phyloP scores from a whole-genome alignment of 2,113 vertebrate genomes.

The Ptyas mucosa region DNA sequence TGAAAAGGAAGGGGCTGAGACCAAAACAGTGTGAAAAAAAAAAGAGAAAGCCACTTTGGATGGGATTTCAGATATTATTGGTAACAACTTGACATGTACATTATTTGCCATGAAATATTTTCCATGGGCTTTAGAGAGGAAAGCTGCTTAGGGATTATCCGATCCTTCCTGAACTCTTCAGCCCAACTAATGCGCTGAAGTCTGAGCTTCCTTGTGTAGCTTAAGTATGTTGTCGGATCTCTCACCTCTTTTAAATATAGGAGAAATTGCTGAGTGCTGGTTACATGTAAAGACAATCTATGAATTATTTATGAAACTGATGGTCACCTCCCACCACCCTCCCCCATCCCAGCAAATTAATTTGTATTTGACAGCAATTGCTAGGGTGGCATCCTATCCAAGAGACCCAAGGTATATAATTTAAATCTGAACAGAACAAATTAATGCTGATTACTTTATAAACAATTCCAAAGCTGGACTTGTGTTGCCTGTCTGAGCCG shows the following conservation, averaged over 20 bases:
- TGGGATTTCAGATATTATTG: slow-evolving; percentile 58
- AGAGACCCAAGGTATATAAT: slow-evolving; percentile 69
- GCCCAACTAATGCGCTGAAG: neutral
- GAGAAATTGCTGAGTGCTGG: slow-evolving; percentile 65
- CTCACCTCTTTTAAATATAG: slow-evolving; percentile 64
- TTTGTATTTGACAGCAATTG: slow-evolving; percentile 71
- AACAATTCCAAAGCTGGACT: slow-evolving; percentile 69
- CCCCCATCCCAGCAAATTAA: slow-evolving; percentile 68
- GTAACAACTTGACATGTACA: slow-evolving; percentile 61
- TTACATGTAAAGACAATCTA: slow-evolving; percentile 69
- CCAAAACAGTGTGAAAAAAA: slow-evolving; percentile 40
- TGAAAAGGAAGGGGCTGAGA: slow-evolving; percentile 45
- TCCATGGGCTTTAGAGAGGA: neutral
- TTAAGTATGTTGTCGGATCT: neutral
- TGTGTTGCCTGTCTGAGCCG: slow-evolving; percentile 64
- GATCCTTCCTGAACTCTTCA: neutral
- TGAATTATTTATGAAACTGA: slow-evolving; percentile 75
- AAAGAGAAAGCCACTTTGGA: slow-evolving; percentile 36
- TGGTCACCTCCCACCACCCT: slow-evolving; percentile 62
- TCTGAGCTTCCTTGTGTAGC: neutral
- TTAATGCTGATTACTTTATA: slow-evolving; percentile 75
- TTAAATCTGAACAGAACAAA: slow-evolving; percentile 75
- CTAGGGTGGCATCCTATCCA: slow-evolving; percentile 69
- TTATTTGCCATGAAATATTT: slow-evolving; percentile 66
- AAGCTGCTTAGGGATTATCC: neutral